A percentile compares a stretch with the other conserved stretches of the same genome.
Conservation (phyloP, 2,888 invertebrate species). For the Meteorus cinctellus region DNA sequence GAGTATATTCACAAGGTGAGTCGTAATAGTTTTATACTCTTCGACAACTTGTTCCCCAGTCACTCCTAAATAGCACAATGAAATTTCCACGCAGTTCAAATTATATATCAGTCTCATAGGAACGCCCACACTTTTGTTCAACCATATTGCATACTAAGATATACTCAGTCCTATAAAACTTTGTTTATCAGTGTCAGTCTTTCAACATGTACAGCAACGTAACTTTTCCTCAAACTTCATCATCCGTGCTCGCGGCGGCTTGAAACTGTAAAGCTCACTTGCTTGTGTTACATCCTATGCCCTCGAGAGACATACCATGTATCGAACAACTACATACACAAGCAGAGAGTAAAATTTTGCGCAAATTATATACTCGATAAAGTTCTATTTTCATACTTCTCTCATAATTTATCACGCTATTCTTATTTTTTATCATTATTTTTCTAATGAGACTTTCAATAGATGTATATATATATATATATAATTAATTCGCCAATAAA, state of each 20-base stretch:
- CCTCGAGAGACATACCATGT: neutral
- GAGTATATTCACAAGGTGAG: too few relatives aligned
- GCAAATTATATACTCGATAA: too few relatives aligned
- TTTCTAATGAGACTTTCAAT: too few relatives aligned
- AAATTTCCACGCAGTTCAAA: neutral
- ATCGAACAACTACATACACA: neutral
- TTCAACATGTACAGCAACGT: neutral
- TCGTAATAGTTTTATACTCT: too few relatives aligned
- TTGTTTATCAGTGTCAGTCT: slow-evolving; percentile 5
- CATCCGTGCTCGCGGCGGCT: neutral
- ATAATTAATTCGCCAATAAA: too few relatives aligned
- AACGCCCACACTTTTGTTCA: slow-evolving; percentile 11
- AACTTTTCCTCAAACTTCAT: neutral
- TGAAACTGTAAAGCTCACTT: neutral
- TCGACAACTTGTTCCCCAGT: neutral
- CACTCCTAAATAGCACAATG: neutral
- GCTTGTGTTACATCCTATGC: neutral
- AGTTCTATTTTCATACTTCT: too few relatives aligned
- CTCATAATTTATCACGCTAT: too few relatives aligned
- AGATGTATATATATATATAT: too few relatives aligned
- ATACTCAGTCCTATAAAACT: slow-evolving; percentile 8
- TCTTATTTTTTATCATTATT: too few relatives aligned
- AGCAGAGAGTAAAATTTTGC: too few relatives aligned
- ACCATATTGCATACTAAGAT: neutral
- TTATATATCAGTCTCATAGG: neutral